Evolutionary conservation across 1,140 invertebrate genomes (phyloP).

Genomic region (Arctopsyche grandis): DNA sequence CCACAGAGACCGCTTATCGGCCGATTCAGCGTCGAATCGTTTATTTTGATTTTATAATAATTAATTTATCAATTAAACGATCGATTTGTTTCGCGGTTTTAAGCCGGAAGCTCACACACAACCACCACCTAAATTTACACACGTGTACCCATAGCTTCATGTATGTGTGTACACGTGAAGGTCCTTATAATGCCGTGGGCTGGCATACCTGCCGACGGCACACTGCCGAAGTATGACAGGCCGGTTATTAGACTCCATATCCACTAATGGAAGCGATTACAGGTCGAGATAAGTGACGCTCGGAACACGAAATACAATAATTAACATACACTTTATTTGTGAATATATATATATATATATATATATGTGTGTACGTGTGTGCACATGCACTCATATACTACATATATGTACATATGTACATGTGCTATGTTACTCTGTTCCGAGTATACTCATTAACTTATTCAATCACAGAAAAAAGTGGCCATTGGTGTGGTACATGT

Average conservation of each 20-base stretch:
- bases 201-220: conserved; percentile 40
- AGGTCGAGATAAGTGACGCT: conserved; percentile 41
- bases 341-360: conserved; percentile 12
- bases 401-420: too few relatives aligned
- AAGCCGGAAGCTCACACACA: conserved; percentile 6
- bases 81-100: conserved; percentile 1
- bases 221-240: conserved; percentile 42
- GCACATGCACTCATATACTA: too few relatives aligned
- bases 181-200: neutral
- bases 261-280: conserved; percentile 47
- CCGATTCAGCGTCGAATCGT: neutral
- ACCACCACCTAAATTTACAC: neutral
- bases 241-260: conserved; percentile 46
- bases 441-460: conserved; percentile 21
- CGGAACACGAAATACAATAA: conserved; percentile 45
- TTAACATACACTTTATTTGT: conserved; percentile 46
- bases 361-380: neutral
- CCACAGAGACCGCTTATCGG: neutral
- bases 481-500: too few relatives aligned
- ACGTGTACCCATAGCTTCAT: neutral
- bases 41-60: conserved; percentile 15
- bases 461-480: conserved; percentile 19
- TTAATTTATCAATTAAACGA: conserved; percentile 18
- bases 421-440: too few relatives aligned
- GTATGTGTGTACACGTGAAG: neutral